These are phyloP conservation scores for Neocrepidodera transversa DNA, from an alignment of 2,888 invertebrate genomes.

Conservation along the genomic window DNA sequence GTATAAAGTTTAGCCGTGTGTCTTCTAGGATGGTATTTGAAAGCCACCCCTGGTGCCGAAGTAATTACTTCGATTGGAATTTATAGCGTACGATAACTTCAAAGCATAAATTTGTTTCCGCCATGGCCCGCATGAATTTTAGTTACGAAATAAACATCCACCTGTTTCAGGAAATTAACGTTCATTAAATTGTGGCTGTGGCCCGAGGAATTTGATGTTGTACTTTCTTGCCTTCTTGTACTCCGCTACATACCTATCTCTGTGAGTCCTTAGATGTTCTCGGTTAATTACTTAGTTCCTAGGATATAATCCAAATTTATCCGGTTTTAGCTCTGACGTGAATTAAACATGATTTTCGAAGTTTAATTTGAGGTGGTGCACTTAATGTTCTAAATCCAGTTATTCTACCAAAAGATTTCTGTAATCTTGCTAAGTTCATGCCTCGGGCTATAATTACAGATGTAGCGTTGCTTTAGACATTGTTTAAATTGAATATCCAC, in stretches of 20 bases:
- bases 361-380: conserved; percentile 20
- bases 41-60: background rate
- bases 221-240: conserved; percentile 25
- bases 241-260: background rate
- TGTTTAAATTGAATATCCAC: conserved; percentile 13
- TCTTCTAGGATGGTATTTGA: background rate
- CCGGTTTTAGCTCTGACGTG: conserved; percentile 11
- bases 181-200: conserved; percentile 29
- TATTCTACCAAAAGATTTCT: conserved; percentile 15
- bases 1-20: too few relatives aligned
- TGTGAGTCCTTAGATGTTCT: conserved; percentile 9
- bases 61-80: conserved; percentile 10
- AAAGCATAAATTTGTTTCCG: conserved; percentile 17
- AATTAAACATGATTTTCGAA: conserved; percentile 24
- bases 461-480: conserved; percentile 1
- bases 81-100: conserved; percentile 8
- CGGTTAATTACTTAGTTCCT: conserved; percentile 22
- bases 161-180: conserved; percentile 27
- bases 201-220: conserved; percentile 24
- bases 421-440: conserved; percentile 2
- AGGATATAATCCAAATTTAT: conserved; percentile 22
- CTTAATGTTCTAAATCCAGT: conserved; percentile 17
- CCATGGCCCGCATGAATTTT: background rate
- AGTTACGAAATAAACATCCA: conserved; percentile 23
- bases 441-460: background rate